These are phyloP conservation scores for Amyelois transitella DNA, from an alignment of 1,140 invertebrate genomes.

Conservation along the genomic window DNA sequence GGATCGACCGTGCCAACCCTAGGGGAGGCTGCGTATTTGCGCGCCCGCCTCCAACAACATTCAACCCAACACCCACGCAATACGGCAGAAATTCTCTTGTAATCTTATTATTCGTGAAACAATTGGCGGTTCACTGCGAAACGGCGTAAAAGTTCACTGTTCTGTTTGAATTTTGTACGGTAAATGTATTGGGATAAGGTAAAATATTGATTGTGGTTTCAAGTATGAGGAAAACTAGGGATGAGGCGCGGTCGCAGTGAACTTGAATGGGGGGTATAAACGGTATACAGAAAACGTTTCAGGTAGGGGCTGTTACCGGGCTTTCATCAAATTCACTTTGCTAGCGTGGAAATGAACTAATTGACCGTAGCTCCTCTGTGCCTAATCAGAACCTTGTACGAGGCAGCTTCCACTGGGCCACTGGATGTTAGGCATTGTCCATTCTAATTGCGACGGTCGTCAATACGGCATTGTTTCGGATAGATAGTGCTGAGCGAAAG, in stretches of 20 bases:
- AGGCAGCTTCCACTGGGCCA: neutral
- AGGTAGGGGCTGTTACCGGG: constrained; percentile 36
- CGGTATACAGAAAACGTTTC: constrained; percentile 52
- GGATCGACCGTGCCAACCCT: constrained; percentile 64
- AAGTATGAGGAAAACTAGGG: constrained; percentile 33
- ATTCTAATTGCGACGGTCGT: neutral
- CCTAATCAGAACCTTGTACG: neutral
- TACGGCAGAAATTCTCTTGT: constrained; percentile 29
- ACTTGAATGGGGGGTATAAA: constrained; percentile 36
- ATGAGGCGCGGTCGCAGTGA: constrained; percentile 48
- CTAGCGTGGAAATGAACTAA: constrained; percentile 19
- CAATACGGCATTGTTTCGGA: neutral
- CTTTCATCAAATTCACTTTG: constrained; percentile 47
- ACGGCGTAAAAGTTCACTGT: constrained; percentile 12
- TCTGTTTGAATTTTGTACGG: constrained; percentile 18
- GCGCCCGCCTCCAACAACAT: constrained; percentile 18
- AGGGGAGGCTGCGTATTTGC: constrained; percentile 66
- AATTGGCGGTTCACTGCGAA: constrained; percentile 19
- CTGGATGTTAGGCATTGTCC: neutral
- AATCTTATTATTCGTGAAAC: constrained; percentile 26
- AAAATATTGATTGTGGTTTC: constrained; percentile 14
- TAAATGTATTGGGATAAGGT: constrained; percentile 16
- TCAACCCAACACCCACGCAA: constrained; percentile 16
- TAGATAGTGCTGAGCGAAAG: neutral
- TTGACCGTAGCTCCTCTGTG: constrained; percentile 9